These are phyloP conservation scores for Nipponia nippon DNA, from an alignment of 2,113 vertebrate genomes.

Conservation along the genomic window DNA sequence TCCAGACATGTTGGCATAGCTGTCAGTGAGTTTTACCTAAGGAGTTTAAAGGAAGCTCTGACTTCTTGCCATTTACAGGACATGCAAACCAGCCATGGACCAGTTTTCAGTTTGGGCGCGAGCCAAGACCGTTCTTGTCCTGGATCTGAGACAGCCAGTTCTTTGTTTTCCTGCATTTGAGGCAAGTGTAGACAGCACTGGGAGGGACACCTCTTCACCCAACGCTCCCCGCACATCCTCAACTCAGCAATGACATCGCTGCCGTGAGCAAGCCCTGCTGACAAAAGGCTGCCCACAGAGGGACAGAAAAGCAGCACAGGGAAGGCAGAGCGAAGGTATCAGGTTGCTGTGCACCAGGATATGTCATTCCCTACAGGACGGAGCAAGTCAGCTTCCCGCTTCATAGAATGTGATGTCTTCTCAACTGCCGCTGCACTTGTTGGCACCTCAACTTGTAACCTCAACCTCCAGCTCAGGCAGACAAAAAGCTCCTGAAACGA, in stretches of 20 bases:
- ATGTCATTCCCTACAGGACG: background rate
- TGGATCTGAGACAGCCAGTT: background rate
- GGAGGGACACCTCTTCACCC: background rate
- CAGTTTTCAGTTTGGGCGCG: background rate
- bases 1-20: background rate
- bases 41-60: background rate
- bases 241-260: accelerated
- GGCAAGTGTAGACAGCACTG: background rate
- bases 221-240: background rate
- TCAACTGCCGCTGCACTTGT: background rate
- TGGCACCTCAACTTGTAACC: background rate
- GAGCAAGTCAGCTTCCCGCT: background rate
- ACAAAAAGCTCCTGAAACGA: background rate
- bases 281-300: background rate
- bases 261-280: background rate
- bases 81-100: background rate
- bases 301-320: background rate
- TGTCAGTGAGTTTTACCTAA: background rate
- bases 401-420: background rate
- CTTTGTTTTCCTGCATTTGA: background rate
- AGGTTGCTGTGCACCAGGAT: background rate
- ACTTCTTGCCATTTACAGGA: background rate
- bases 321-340: background rate
- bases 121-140: background rate
- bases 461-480: background rate